Percentiles rank a stretch among this genome's conserved stretches.
Conservation (phyloP, 2,113 vertebrate species). For the Tauraco erythrolophus region DNA sequence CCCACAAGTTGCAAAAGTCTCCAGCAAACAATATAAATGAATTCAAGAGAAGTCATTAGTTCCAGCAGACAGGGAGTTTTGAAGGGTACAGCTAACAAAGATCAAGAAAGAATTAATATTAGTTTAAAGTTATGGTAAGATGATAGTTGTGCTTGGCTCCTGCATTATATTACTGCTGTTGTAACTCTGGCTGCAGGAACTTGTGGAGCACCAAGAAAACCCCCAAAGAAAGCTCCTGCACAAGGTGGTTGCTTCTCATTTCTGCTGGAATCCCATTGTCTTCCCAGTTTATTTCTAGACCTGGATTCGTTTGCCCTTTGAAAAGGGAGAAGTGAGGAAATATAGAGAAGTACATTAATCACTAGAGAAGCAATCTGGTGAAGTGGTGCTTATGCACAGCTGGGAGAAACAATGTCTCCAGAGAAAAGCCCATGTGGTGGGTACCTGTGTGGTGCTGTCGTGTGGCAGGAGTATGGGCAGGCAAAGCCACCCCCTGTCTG, state of each 20-base stretch:
- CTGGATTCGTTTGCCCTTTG: neutral
- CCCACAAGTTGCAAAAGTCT: neutral
- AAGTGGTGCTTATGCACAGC: accelerated
- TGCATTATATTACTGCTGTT: neutral
- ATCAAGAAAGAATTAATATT: neutral
- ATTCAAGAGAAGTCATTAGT: neutral
- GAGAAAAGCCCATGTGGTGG: neutral
- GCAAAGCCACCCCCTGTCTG: neutral
- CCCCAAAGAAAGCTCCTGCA: neutral
- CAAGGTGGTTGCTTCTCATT: neutral
- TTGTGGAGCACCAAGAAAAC: neutral
- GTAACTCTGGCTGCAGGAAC: neutral
- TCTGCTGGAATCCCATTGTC: neutral
- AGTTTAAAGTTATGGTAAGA: neutral
- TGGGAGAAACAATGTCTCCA: neutral
- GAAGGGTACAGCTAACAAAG: neutral
- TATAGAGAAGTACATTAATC: neutral
- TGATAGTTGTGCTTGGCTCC: neutral
- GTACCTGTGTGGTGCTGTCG: neutral
- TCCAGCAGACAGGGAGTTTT: neutral
- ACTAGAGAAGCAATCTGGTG: neutral
- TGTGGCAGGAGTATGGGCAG: accelerated
- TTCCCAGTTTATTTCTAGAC: neutral
- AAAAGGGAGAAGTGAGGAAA: neutral
- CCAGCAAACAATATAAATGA: neutral